Evolutionary conservation across 2,113 vertebrate species (phyloP), one percentile per base, ranked within the genome.

Genomic region (Peromyscus leucopus): DNA sequence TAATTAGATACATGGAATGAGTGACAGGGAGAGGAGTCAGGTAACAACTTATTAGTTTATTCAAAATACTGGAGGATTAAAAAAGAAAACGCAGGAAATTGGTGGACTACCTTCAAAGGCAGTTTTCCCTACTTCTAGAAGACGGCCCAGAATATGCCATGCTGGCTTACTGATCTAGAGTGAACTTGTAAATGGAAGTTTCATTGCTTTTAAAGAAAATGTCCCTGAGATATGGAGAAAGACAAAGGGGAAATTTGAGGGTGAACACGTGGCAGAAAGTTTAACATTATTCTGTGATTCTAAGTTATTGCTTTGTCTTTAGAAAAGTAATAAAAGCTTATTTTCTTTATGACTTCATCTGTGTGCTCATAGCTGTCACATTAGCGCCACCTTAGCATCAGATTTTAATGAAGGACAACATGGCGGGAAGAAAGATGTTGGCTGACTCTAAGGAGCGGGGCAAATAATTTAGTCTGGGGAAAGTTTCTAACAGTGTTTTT

Each of bases 301-400:
- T 98, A 98, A 98, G 97, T 94, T 98, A 98, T 95, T 97, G 83
- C 96, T 98, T 95, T 97, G 94, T 98, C 98, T 98, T 97, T 98
- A 97, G 92, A 98, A 99, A 99, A 99, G 98, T 98, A 99, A 99
- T 99, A 99, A 99, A 98, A 98, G 95, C 98, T 98, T 98, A 98
- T 99, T 99, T 98, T 97, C 97, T 98, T 98, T 98, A 97, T 98
- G 99, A 98, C 98, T 98, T 98, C 75, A 85, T 99, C 98, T 99
- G 97, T 98, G 95, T 97, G 98, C 97, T 98, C 96, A 42, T 94
- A 97, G 97, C 98, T 99, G 98, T 99, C 99, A 98, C 97, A 98
- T 98, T 98, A 98, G 98, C 98, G 98, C 95, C 78, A 95, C 98
- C 98, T 98, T 98, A 98, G 96, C 98, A 98, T 98, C 98, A 98